These are phyloP conservation scores for Hirudo medicinalis DNA, from an alignment of 1,140 invertebrate species.

Conservation along the genomic window DNA sequence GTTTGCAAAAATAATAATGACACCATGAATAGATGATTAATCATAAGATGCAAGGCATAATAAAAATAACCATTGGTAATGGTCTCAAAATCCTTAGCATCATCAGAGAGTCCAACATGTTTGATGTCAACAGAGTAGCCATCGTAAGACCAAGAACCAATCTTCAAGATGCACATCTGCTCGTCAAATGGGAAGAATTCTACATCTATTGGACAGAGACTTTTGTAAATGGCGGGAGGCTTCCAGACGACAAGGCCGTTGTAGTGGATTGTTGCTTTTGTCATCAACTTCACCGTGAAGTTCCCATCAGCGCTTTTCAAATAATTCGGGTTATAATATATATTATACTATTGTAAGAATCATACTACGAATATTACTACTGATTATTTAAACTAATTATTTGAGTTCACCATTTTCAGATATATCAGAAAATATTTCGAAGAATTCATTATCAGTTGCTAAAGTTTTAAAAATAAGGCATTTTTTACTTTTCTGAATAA, in stretches of 20 bases:
- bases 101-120: conserved; percentile 15
- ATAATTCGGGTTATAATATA: too few relatives aligned
- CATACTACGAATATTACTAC: too few relatives aligned
- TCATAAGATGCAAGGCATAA: too few relatives aligned
- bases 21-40: too few relatives aligned
- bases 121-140: conserved; percentile 33
- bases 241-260: conserved; percentile 64
- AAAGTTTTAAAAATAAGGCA: too few relatives aligned
- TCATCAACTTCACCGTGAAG: conserved; percentile 93
- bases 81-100: conserved; percentile 10
- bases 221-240: conserved; percentile 57
- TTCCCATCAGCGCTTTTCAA: conserved; percentile 75
- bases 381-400: too few relatives aligned
- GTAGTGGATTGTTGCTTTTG: conserved; percentile 78
- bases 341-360: too few relatives aligned
- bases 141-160: conserved; percentile 75
- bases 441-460: too few relatives aligned
- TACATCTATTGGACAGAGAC: conserved; percentile 96
- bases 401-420: too few relatives aligned
- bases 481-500: too few relatives aligned
- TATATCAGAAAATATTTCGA: too few relatives aligned
- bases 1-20: too few relatives aligned
- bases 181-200: conserved; percentile 68
- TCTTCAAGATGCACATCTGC: conserved; percentile 73
- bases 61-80: conserved; percentile 5